Evolutionary conservation across 2,888 invertebrate species (phyloP).

Genomic region (Scaptomyza tumidula): DNA sequence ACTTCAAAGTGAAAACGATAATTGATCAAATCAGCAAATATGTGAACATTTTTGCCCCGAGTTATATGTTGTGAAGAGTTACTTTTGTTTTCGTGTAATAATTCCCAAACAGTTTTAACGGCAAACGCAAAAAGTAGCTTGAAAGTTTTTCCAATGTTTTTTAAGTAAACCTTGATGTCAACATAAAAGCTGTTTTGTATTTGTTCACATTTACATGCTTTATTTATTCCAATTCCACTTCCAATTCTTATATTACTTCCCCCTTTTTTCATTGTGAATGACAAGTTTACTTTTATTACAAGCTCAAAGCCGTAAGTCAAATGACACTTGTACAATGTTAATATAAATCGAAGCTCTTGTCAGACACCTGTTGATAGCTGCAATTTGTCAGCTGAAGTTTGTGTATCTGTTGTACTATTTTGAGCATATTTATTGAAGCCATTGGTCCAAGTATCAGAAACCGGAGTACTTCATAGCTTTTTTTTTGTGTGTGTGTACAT

Average conservation of each 20-base stretch:
- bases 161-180: slow-evolving; percentile 37
- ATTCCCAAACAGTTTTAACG: not conserved
- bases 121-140: not conserved
- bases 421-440: not conserved
- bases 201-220: slow-evolving; percentile 12
- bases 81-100: slow-evolving; percentile 2
- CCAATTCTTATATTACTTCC: slow-evolving; percentile 34
- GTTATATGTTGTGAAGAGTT: not conserved
- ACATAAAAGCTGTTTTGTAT: slow-evolving; percentile 21
- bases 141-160: not conserved
- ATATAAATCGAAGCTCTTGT: slow-evolving; percentile 50
- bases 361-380: slow-evolving; percentile 55
- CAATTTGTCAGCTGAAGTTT: slow-evolving; percentile 23
- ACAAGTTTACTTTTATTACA: slow-evolving; percentile 56
- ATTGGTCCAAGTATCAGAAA: not conserved
- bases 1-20: slow-evolving; percentile 63
- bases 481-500: slow-evolving; percentile 13
- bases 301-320: slow-evolving; percentile 27
- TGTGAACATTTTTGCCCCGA: slow-evolving; percentile 31
- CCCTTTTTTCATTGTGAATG: slow-evolving; percentile 38
- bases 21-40: slow-evolving; percentile 51
- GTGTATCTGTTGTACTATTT: slow-evolving; percentile 23
- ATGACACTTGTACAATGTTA: slow-evolving; percentile 58
- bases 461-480: slow-evolving; percentile 36
- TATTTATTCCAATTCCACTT: slow-evolving; percentile 1